Evolutionary conservation across 1,140 invertebrate species (phyloP).

Genomic region (Brachionus rotundiformis): DNA sequence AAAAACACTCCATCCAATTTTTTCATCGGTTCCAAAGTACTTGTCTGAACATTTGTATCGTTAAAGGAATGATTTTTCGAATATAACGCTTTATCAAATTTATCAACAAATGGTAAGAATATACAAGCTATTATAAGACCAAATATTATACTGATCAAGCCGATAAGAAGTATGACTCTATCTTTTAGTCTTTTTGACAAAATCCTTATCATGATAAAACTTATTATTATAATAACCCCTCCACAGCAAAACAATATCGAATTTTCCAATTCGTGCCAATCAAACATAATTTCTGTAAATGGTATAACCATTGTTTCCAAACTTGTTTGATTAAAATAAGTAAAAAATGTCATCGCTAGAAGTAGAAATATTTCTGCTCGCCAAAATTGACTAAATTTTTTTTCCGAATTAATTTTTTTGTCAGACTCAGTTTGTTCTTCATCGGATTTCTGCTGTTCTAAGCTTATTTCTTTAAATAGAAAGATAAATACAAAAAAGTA

Average conservation of each 20-base stretch:
- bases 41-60: neutral
- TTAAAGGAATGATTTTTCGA: neutral
- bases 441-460: neutral
- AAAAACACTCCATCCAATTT: conserved; percentile 4
- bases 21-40: neutral
- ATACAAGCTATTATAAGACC: conserved; percentile 12
- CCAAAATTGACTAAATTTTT: conserved; percentile 51
- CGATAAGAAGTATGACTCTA: conserved; percentile 17
- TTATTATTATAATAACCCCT: conserved; percentile 35
- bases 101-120: conserved; percentile 17
- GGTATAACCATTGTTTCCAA: conserved; percentile 53
- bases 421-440: neutral
- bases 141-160: conserved; percentile 14
- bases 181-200: conserved; percentile 34
- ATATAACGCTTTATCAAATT: neutral
- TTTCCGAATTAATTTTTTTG: neutral
- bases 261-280: conserved; percentile 39
- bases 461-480: conserved; percentile 14
- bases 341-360: conserved; percentile 54
- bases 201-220: neutral
- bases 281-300: conserved; percentile 47
- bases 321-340: conserved; percentile 55
- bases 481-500: conserved; percentile 1
- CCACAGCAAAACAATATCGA: conserved; percentile 45
- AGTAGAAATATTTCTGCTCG: conserved; percentile 54